A percentile compares a stretch with the other conserved stretches of the same genome.
Evolutionary conservation across 2,888 invertebrate species (phyloP).

Genomic region (Sturmia bella): DNA sequence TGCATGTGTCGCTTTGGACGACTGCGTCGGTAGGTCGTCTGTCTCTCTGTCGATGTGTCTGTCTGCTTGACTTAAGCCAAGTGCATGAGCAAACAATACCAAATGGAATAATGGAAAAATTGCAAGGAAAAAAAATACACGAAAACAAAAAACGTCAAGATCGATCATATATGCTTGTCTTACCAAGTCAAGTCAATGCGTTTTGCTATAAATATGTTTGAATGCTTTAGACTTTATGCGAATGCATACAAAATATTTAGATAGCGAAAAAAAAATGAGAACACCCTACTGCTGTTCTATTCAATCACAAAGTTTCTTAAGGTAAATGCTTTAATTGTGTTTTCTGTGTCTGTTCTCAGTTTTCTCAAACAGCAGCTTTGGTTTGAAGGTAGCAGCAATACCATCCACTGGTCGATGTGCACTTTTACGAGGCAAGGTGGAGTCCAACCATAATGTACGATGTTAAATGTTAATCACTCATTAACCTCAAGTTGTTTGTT

Average conservation of each 20-base stretch:
- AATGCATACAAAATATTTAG: not conserved
- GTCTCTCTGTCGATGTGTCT: not conserved
- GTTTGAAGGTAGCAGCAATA: no score
- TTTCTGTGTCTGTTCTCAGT: no score
- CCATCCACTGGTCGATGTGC: no score
- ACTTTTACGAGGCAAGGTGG: no score
- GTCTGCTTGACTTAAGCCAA: slow-evolving; percentile 54
- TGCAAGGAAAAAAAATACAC: slow-evolving; percentile 5
- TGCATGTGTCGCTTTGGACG: slow-evolving; percentile 18
- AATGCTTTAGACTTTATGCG: slow-evolving; percentile 50
- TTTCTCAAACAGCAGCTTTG: no score
- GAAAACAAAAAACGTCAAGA: slow-evolving; percentile 67
- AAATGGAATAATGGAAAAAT: slow-evolving; percentile 39
- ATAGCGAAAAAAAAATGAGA: not conserved
- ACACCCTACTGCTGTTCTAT: slow-evolving; percentile 38
- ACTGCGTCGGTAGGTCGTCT: not conserved
- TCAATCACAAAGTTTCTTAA: not conserved
- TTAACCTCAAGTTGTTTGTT: no score
- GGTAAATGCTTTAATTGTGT: no score
- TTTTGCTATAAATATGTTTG: slow-evolving; percentile 67
- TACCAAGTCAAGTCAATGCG: slow-evolving; percentile 69
- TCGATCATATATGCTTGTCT: slow-evolving; percentile 70
- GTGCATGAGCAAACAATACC: slow-evolving; percentile 61
- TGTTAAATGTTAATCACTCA: no score
- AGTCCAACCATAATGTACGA: no score